A percentile compares a stretch with the other conserved stretches of the same genome.
Conservation (phyloP, 2,797 vertebrate species). For the Clamator glandarius region DNA sequence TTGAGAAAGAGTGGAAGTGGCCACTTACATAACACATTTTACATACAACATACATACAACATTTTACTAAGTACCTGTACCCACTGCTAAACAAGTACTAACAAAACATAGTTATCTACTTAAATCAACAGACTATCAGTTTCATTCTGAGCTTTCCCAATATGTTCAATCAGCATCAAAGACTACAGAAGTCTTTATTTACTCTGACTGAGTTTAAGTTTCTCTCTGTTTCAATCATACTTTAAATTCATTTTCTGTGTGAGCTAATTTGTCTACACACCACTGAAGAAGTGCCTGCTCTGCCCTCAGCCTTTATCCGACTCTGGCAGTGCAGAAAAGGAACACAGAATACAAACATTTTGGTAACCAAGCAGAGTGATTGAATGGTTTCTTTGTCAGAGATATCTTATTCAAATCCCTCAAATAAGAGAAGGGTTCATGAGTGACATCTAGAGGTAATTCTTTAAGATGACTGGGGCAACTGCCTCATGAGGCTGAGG, state of each 20-base stretch:
- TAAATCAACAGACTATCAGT: neutral
- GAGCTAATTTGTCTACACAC: neutral
- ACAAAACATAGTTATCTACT: neutral
- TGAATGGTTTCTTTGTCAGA: constrained; percentile 1
- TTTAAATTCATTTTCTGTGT: neutral
- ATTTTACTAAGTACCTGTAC: neutral
- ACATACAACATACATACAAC: no score
- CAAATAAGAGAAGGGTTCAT: constrained; percentile 41
- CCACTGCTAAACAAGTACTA: constrained; percentile 21
- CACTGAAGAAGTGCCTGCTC: neutral
- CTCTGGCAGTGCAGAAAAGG: neutral
- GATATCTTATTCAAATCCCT: neutral
- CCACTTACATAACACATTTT: neutral
- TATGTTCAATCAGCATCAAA: neutral
- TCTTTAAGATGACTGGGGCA: constrained; percentile 31
- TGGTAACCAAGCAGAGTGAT: neutral
- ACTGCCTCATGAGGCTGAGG: neutral
- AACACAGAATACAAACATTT: neutral
- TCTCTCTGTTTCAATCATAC: neutral
- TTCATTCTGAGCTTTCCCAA: neutral
- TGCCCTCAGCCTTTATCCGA: neutral
- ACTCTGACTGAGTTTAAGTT: neutral
- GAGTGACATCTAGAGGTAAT: constrained; percentile 72
- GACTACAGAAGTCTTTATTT: neutral
- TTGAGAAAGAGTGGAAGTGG: neutral